Evolutionary conservation across 2,113 vertebrate genomes (phyloP).

Genomic region (Etia nguti): DNA sequence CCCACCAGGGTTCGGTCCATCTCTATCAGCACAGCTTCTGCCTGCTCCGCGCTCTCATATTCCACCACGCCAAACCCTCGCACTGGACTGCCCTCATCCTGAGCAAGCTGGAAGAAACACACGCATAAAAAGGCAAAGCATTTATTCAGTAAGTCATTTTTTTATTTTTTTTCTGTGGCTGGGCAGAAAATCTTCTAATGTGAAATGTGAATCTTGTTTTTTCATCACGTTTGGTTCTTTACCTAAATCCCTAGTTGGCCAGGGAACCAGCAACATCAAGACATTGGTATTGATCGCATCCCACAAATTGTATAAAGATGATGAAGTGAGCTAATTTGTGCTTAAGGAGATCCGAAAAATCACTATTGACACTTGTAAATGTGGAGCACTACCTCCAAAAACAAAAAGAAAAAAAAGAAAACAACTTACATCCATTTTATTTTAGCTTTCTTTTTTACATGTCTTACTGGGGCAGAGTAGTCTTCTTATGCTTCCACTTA

Average conservation of each 20-base stretch:
- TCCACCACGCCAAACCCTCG: constrained; percentile 91
- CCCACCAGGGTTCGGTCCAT: constrained; percentile 75
- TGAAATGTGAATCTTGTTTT: neutral
- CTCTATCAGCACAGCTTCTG: constrained; percentile 80
- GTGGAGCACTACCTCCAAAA: neutral
- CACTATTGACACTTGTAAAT: neutral
- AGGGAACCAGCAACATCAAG: neutral
- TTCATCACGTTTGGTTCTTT: neutral
- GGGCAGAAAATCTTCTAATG: neutral
- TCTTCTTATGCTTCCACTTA: neutral
- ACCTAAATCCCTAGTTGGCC: neutral
- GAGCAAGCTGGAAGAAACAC: constrained; percentile 78
- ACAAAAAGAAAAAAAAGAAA: neutral
- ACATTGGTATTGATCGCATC: neutral
- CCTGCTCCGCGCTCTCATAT: constrained; percentile 85
- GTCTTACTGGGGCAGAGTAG: neutral
- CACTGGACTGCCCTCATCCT: constrained; percentile 84
- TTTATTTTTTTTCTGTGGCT: neutral
- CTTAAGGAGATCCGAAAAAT: neutral
- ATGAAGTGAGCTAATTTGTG: neutral
- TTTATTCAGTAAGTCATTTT: neutral
- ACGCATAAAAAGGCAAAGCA: neutral
- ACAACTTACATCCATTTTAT: neutral
- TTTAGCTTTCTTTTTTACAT: neutral
- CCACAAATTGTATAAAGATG: neutral